These are phyloP conservation scores for Druon quercuslanigerum DNA, from an alignment of 1,140 invertebrate species.

Conservation along the genomic window DNA sequence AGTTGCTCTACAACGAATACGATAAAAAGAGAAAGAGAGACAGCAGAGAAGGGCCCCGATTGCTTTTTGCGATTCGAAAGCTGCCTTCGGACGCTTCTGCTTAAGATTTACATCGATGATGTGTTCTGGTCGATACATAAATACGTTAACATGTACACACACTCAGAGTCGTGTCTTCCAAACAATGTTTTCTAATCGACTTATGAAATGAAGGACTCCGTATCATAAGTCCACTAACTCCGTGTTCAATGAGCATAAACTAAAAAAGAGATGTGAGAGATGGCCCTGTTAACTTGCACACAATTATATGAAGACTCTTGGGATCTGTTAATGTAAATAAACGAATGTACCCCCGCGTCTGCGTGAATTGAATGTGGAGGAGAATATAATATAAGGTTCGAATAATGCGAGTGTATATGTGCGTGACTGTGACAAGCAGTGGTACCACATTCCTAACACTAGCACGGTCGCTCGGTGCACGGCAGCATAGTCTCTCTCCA, in stretches of 20 bases:
- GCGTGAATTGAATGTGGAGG: slow-evolving; percentile 47
- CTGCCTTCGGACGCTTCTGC: neutral
- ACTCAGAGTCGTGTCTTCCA: neutral
- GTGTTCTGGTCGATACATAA: slow-evolving; percentile 40
- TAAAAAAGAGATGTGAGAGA: neutral
- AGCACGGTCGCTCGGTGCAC: slow-evolving; percentile 55
- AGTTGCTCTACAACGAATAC: slow-evolving; percentile 26
- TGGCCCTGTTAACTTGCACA: slow-evolving; percentile 17
- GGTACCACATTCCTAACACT: slow-evolving; percentile 76
- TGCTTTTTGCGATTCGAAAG: slow-evolving; percentile 29
- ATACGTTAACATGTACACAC: slow-evolving; percentile 33
- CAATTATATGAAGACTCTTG: slow-evolving; percentile 17
- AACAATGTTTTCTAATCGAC: neutral
- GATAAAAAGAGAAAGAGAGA: neutral
- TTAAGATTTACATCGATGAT: slow-evolving; percentile 40
- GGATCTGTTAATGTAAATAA: slow-evolving; percentile 26
- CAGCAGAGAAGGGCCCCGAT: slow-evolving; percentile 1
- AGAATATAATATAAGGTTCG: slow-evolving; percentile 32
- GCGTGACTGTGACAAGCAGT: slow-evolving; percentile 74
- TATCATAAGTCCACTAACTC: too few relatives aligned
- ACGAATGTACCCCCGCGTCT: slow-evolving; percentile 37
- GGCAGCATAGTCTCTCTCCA: slow-evolving; percentile 47
- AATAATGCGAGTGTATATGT: slow-evolving; percentile 48
- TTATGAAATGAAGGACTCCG: neutral
- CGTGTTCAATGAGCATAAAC: neutral